phyloP scores from a whole-genome alignment of 1,140 invertebrate genomes.

The Zaprionus lachaisei region DNA sequence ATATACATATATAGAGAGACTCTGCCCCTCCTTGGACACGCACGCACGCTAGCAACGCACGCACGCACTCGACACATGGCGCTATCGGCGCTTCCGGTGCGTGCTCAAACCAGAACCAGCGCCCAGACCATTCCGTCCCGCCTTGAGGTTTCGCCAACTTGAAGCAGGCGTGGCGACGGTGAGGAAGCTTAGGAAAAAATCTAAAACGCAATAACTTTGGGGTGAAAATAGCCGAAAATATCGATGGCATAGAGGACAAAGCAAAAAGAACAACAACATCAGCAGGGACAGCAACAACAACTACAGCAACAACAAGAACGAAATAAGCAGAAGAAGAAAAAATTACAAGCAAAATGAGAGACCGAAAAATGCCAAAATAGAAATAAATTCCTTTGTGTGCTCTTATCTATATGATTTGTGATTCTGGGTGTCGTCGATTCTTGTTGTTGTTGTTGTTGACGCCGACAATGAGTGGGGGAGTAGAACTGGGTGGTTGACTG shows the following conservation, averaged over 20 bases:
- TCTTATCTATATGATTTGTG: constrained; percentile 84
- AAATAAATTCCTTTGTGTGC: constrained; percentile 84
- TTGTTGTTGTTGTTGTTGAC: constrained; percentile 52
- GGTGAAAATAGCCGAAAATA: constrained; percentile 83
- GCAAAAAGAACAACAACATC: constrained; percentile 30
- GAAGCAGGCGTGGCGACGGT: constrained; percentile 56
- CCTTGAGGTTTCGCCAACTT: constrained; percentile 37
- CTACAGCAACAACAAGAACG: constrained; percentile 1
- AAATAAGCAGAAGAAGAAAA: constrained; percentile 31
- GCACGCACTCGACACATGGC: constrained; percentile 81
- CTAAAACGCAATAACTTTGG: constrained; percentile 83
- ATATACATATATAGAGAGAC: constrained; percentile 13
- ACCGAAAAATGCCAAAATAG: constrained; percentile 76
- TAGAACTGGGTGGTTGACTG: constrained; percentile 33
- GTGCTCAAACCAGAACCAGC: constrained; percentile 46
- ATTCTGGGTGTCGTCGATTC: constrained; percentile 83
- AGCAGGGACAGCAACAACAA: constrained; percentile 9
- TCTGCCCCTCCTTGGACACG: constrained; percentile 48
- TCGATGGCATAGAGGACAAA: constrained; percentile 72
- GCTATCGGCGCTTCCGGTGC: constrained; percentile 80
- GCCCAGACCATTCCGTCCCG: constrained; percentile 1
- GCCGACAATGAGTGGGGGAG: constrained; percentile 71
- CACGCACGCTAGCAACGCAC: constrained; percentile 59
- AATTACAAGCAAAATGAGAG: constrained; percentile 69
- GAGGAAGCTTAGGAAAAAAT: constrained; percentile 64